A percentile compares a stretch with the other conserved stretches of the same genome.
Evolutionary conservation across 1,140 invertebrate species (phyloP).

Genomic region (Ectropis grisescens): DNA sequence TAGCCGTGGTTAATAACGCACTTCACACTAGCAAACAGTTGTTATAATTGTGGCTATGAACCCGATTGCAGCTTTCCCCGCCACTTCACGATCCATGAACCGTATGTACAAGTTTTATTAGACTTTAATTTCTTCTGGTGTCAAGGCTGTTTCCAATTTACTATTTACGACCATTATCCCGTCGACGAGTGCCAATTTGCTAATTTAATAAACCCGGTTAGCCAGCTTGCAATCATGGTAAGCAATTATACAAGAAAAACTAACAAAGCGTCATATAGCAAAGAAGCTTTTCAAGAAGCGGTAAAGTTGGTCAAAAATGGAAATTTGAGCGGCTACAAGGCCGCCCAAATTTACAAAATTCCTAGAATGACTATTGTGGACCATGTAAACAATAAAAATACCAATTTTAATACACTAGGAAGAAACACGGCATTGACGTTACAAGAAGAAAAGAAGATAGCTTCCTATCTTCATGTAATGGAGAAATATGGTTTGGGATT

Average conservation of each 20-base stretch:
- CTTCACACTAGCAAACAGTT: too few species aligned
- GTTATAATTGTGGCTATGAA: too few species aligned
- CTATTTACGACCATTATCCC: too few species aligned
- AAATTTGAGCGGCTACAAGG: constrained; percentile 5
- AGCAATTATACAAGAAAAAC: constrained; percentile 3
- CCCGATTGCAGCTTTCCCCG: too few species aligned
- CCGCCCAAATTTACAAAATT: constrained; percentile 15
- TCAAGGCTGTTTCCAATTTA: too few species aligned
- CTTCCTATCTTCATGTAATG: constrained; percentile 19
- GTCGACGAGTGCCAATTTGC: too few species aligned
- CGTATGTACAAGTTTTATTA: too few species aligned
- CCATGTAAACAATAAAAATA: constrained; percentile 9
- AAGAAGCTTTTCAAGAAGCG: constrained; percentile 15
- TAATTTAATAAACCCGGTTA: too few species aligned
- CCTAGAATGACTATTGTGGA: constrained; percentile 16
- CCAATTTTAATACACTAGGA: constrained; percentile 17
- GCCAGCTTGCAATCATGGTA: neutral
- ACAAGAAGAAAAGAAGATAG: constrained; percentile 22
- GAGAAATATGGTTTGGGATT: constrained; percentile 41
- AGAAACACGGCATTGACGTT: constrained; percentile 18
- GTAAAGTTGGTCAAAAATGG: constrained; percentile 15
- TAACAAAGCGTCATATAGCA: constrained; percentile 9
- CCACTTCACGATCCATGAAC: too few species aligned
- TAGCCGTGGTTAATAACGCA: too few species aligned
- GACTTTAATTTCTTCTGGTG: too few species aligned